These are phyloP conservation scores for Brachyopa scutellaris DNA, from an alignment of 2,888 invertebrate species.

Conservation along the genomic window DNA sequence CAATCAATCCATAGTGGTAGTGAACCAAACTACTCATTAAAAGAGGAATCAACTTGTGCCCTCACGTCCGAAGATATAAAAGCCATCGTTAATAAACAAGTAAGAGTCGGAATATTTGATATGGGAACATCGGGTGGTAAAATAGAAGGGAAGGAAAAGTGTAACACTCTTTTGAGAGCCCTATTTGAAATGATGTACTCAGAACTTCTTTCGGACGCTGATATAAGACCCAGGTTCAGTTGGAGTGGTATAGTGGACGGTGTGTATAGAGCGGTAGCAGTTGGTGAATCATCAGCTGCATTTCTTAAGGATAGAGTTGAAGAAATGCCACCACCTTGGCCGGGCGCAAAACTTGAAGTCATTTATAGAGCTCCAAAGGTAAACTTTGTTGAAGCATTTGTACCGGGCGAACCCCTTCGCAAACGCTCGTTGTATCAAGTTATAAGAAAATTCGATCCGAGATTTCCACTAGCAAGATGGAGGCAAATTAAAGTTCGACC, in stretches of 20 bases:
- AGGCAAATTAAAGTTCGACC: background rate
- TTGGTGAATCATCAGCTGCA: constrained; percentile 4
- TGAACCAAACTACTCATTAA: no score
- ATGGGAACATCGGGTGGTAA: background rate
- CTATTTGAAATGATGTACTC: constrained; percentile 26
- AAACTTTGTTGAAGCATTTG: constrained; percentile 12
- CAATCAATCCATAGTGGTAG: no score
- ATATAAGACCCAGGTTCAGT: constrained; percentile 15
- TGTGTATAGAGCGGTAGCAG: background rate
- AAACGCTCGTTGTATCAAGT: background rate
- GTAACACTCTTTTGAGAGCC: background rate
- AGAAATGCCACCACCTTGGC: constrained; percentile 31
- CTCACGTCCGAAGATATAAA: no score
- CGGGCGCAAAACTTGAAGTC: constrained; percentile 2
- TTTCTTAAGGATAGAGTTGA: constrained; percentile 18
- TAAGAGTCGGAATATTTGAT: background rate
- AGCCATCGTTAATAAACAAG: background rate
- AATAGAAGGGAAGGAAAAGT: background rate
- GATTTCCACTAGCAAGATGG: background rate
- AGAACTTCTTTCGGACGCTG: constrained; percentile 24
- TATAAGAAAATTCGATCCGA: background rate
- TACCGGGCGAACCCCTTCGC: background rate
- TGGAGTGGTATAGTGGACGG: background rate
- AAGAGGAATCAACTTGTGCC: no score
- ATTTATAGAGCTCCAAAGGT: background rate